These are phyloP conservation scores for Eubucco bourcierii DNA, from an alignment of 2,113 vertebrate species.

Conservation along the genomic window DNA sequence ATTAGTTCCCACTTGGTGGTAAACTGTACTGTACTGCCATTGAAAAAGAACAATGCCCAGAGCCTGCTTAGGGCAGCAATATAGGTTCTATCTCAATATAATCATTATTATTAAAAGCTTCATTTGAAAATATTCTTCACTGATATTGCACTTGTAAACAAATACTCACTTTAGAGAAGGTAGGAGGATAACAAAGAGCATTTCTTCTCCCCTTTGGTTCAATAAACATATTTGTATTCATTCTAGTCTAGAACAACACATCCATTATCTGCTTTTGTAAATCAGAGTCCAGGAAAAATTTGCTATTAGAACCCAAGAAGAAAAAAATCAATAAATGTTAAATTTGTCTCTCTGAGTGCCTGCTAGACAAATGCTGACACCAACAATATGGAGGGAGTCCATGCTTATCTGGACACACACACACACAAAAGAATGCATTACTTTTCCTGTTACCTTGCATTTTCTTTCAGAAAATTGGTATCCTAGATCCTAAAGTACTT, in stretches of 20 bases:
- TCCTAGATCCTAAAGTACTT: not conserved
- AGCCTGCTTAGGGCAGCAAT: not conserved
- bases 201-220: not conserved
- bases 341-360: conserved; percentile 4
- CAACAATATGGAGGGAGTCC: not conserved
- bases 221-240: not conserved
- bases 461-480: conserved; percentile 28
- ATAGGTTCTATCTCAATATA: not conserved
- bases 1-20: not conserved
- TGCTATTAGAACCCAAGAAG: not conserved
- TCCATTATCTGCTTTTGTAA: conserved; percentile 8
- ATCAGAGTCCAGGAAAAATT: conserved; percentile 21
- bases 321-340: conserved; percentile 42
- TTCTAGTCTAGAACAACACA: not conserved
- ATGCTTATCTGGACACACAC: not conserved
- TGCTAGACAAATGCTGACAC: conserved; percentile 50
- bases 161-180: not conserved
- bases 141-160: not conserved
- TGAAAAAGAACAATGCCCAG: not conserved
- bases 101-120: not conserved
- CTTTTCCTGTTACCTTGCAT: conserved; percentile 14
- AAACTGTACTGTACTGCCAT: not conserved
- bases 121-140: not conserved
- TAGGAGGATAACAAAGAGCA: not conserved
- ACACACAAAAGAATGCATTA: not conserved